Base-by-base conservation (phyloP, 2,797 vertebrate species). In the Hypotaenidia okinawae region DNA sequence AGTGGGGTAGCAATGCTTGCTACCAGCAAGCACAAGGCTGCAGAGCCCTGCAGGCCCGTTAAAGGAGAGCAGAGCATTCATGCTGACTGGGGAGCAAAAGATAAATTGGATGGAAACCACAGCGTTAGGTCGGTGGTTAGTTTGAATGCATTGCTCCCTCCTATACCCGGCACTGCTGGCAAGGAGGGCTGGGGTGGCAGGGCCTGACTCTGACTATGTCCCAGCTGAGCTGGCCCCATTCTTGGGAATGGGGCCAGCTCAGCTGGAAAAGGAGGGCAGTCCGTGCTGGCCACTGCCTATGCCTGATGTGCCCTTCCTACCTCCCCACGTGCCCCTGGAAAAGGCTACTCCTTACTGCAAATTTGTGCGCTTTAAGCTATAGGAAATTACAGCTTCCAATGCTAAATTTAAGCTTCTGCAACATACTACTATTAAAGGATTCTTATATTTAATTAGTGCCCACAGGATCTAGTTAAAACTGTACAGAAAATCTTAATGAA, bases 81-180 rank as follows among this genome's bases (percentile, higher is more conserved):
- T 0, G 1, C 61, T 62, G 51, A 39, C n/a, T 1, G 1, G 17
- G 35, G 39, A 49, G 32, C 0, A 1, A n/a, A 10, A 19, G 4
- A 39, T 55, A 35, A 19, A 32, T 15, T 1, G 22, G 39, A 35
- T 32, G 25, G 19, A 32, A 74, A 45, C 21, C 2, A n/a, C 15
- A 33, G 43, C 74, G 8, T 61, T 54, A 14, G 43, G 15, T 47
- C 17, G 12, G 27, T 15, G 1, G 1, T 52, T 3, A 45, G 35
- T 12, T 32, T 11, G 66, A 51, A 25, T n/a, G 1, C 27, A 3
- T 6, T 1, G 13, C 21, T 68, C 51, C 35, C 43, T 28, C 37
- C 39, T 0, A 1, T 0, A 1, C 28, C 45, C 1, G 0, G 24
- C 35, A 22, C 33, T 0, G 5, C 54, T 43, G 45, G 6, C 32